These are phyloP conservation scores for Cotesia vestalis DNA, from an alignment of 1,140 invertebrate species.

Conservation along the genomic window DNA sequence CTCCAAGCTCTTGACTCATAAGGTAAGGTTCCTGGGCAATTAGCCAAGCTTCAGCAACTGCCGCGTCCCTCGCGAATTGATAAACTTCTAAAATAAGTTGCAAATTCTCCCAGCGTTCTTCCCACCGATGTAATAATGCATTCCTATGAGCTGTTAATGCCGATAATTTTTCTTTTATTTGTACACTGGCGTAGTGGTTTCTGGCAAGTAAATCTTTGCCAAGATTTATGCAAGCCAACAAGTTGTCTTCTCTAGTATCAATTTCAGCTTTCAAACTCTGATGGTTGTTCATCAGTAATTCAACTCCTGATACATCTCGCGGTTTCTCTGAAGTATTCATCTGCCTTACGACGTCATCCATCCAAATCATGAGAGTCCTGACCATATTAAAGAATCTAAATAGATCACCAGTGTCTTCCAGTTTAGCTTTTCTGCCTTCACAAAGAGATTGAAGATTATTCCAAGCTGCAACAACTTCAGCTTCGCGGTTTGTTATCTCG, in stretches of 20 bases:
- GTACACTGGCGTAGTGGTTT: slow-evolving; percentile 91
- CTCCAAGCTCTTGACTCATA: slow-evolving; percentile 92
- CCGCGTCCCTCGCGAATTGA: slow-evolving; percentile 98
- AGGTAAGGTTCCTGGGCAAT: slow-evolving; percentile 99
- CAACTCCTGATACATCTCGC: slow-evolving; percentile 96
- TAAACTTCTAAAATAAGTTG: slow-evolving; percentile 98
- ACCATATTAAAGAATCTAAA: slow-evolving; percentile 99
- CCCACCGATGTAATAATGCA: slow-evolving; percentile 94
- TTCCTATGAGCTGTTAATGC: slow-evolving; percentile 91
- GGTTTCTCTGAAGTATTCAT: slow-evolving; percentile 99
- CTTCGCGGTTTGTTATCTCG: slow-evolving; percentile 94
- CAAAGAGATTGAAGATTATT: slow-evolving; percentile 88
- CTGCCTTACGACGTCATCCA: slow-evolving; percentile 97
- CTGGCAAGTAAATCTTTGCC: slow-evolving; percentile 94
- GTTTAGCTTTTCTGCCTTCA: slow-evolving; percentile 83
- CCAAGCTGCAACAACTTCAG: slow-evolving; percentile 96
- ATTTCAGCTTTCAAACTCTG: slow-evolving; percentile 99
- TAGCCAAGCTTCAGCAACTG: slow-evolving; percentile 98
- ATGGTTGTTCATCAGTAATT: slow-evolving; percentile 99
- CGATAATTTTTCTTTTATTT: slow-evolving; percentile 94
- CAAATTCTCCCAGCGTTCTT: slow-evolving; percentile 97
- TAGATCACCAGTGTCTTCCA: slow-evolving; percentile 93
- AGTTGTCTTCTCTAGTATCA: slow-evolving; percentile 97
- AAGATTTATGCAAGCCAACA: slow-evolving; percentile 92
- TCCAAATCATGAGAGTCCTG: slow-evolving; percentile 95